Conservation (phyloP, 1,140 invertebrate genomes). For the Zaprionus gabonicus region DNA sequence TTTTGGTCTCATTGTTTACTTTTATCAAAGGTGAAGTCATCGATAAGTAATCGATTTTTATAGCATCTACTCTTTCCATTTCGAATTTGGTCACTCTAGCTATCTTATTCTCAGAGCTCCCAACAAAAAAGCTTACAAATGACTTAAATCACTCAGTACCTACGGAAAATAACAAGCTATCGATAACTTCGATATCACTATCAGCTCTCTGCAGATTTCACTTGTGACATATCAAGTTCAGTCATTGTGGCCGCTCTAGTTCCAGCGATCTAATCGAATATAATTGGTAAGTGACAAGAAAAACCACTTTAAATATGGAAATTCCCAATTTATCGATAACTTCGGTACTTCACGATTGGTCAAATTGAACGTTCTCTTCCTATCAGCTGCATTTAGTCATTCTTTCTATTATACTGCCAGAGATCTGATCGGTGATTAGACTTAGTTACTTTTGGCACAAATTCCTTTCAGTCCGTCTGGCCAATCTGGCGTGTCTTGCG, state of each 20-base stretch:
- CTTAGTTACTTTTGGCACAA: not conserved
- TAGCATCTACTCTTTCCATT: too few relatives aligned
- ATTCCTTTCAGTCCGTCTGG: not conserved
- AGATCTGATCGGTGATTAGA: not conserved
- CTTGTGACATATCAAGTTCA: not conserved
- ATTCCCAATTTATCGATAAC: not conserved
- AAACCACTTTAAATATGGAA: not conserved
- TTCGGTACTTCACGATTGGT: not conserved
- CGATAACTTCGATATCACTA: not conserved
- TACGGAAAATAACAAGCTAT: not conserved
- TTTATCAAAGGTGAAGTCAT: too few relatives aligned
- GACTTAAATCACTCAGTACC: not conserved
- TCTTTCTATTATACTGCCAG: not conserved
- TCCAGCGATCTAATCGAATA: not conserved
- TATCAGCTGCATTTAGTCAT: not conserved
- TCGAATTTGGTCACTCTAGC: too few relatives aligned
- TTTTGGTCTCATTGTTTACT: too few relatives aligned
- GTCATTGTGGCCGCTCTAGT: not conserved
- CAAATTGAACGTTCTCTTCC: not conserved
- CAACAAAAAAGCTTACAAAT: not conserved
- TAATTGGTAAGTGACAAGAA: not conserved
- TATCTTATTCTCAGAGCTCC: not conserved
- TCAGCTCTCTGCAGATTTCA: not conserved
- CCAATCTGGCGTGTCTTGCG: conserved; percentile 5
- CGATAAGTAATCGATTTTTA: too few relatives aligned